Base-by-base conservation (phyloP, 2,113 vertebrate genomes). In the Myiagra hebetior region DNA sequence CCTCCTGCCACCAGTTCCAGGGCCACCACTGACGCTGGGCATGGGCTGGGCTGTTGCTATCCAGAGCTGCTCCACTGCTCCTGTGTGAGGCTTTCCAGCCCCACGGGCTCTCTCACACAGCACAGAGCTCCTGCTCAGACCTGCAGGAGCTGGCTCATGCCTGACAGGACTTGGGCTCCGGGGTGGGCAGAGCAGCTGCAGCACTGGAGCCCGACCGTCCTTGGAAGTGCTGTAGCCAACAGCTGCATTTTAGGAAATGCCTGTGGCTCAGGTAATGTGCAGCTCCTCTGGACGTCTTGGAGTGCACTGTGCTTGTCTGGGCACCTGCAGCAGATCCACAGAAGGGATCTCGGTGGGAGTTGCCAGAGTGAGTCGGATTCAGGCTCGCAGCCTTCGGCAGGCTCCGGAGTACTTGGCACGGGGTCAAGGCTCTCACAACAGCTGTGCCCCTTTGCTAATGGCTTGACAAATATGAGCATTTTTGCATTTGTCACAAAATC, bases 401-500 rank as follows among this genome's bases (percentile, higher is more conserved):
- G 68, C 92, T 85, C 39, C 56, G 62, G 56, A 5, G 5, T 52
- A 69, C 56, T 92, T 97, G 96, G 92, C 91, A 76, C 2, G 4
- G 39, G 75, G 85, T 84, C 92, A 92, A 78, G 83, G 56, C 79
- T 91, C 85, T 89, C 49, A 77, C 81, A 93, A 87, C 95, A 96
- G 91, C 95, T 95, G 94, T 92, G 92, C 76, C 88, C 88, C n/a
- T 92, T 90, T 93, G 79, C 92, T 95, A 97, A 96, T 86, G 79
- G 76, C 57, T 94, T 96, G 91, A 93, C 95, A 95, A 96, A 93
- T 96, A 94, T 28, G 86, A 93, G 60, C 93, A 42, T 74, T 95
- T 97, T 91, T 91, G 83, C 80, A 81, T 97, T 95, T 97, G 93
- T 95, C 96, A 95, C 96, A 92, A 86, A 96, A 95, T 93, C 95